phyloP scores from a whole-genome alignment of 64 coral and sea anemone species.

The Trachythela sp. region DNA sequence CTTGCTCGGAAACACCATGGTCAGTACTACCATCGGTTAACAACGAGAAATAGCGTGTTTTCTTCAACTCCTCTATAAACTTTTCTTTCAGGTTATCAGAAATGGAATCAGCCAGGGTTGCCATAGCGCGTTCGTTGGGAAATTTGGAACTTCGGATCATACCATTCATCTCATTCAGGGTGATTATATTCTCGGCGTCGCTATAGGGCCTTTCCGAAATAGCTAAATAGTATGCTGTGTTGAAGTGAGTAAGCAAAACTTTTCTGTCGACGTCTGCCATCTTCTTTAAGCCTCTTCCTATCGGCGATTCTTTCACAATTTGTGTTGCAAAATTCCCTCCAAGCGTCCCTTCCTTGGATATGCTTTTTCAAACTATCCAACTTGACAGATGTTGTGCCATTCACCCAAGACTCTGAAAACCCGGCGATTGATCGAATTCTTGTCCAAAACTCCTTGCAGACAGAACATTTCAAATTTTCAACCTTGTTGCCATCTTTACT shows the following conservation, averaged over 20 bases:
- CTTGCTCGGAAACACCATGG: background rate
- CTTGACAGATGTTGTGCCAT: background rate
- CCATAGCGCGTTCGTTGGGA: background rate
- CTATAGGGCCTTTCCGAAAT: background rate
- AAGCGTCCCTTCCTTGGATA: background rate
- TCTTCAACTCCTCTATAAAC: background rate
- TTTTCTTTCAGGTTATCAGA: background rate
- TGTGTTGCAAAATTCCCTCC: background rate
- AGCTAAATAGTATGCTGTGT: background rate
- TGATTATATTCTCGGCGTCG: background rate
- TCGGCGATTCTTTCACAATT: background rate
- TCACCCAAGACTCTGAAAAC: background rate
- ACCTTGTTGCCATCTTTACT: background rate
- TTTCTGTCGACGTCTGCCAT: background rate
- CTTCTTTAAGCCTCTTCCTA: background rate
- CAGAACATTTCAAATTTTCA: background rate
- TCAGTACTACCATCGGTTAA: background rate
- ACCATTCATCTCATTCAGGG: background rate
- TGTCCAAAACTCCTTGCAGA: background rate
- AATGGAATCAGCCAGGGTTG: background rate
- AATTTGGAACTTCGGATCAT: background rate
- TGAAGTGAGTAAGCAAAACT: background rate
- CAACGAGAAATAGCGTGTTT: background rate
- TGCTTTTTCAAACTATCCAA: background rate
- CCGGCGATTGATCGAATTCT: background rate